A percentile compares a stretch with the other conserved stretches of the same genome.
phyloP scores from a whole-genome alignment of 2,113 vertebrate species.

The Leucopsar rothschildi region DNA sequence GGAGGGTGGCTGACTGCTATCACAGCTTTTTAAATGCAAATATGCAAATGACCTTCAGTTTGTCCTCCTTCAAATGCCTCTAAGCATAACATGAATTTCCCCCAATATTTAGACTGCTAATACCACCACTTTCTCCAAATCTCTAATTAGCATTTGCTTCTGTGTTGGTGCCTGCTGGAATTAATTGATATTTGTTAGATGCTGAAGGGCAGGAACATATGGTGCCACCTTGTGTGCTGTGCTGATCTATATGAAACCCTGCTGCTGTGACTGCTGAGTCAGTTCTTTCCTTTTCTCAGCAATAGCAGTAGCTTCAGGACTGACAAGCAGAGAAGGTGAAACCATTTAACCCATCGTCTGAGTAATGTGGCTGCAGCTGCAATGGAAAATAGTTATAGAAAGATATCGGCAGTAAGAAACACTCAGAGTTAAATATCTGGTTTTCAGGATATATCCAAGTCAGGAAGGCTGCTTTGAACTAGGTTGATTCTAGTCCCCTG shows the following conservation, averaged over 20 bases:
- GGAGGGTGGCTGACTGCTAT: background rate
- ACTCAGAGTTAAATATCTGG: background rate
- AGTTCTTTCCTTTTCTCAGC: background rate
- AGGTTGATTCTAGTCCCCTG: background rate
- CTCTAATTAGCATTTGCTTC: conserved; percentile 33
- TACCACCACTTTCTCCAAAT: background rate
- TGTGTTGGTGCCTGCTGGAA: conserved; percentile 29
- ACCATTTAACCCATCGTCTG: background rate
- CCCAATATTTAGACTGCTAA: conserved; percentile 25
- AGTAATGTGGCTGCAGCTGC: background rate
- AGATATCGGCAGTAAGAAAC: background rate
- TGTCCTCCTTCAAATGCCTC: conserved; percentile 13
- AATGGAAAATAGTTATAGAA: background rate
- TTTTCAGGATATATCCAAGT: background rate
- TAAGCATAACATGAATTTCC: background rate
- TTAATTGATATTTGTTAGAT: conserved; percentile 49
- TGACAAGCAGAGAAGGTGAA: conserved; percentile 6
- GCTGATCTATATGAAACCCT: conserved; percentile 14
- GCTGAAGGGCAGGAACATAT: conserved; percentile 53
- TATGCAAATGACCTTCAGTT: conserved; percentile 46
- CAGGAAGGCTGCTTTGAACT: background rate
- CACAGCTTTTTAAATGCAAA: background rate
- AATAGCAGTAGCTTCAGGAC: background rate
- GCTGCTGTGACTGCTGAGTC: conserved; percentile 31
- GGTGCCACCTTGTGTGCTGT: conserved; percentile 31